phyloP scores from a whole-genome alignment of 2,888 invertebrate species.

The Apotomis turbidana region DNA sequence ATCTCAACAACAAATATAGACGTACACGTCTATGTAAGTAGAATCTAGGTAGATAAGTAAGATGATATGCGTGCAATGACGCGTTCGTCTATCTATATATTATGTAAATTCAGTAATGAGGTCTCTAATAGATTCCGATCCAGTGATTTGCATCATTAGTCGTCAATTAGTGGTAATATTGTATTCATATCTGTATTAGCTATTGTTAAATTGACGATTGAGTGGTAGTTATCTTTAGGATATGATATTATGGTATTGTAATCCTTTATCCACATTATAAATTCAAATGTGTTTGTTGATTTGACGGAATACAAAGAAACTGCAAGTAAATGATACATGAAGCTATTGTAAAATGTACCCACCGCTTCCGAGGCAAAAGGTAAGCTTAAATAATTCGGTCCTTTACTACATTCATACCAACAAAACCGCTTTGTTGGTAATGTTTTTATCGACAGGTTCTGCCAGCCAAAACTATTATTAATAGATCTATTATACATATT shows the following conservation, averaged over 20 bases:
- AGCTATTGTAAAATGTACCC: too few relatives aligned
- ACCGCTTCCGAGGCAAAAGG: too few relatives aligned
- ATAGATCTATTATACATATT: too few relatives aligned
- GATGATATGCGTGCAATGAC: conserved; percentile 10
- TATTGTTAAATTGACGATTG: background rate
- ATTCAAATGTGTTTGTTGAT: too few relatives aligned
- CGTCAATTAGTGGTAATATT: conserved; percentile 36
- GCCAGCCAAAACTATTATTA: too few relatives aligned
- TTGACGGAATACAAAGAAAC: too few relatives aligned
- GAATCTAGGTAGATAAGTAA: background rate
- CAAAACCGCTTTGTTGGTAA: conserved; percentile 44
- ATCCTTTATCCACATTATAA: too few relatives aligned
- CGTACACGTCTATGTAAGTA: too few relatives aligned
- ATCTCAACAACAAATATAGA: too few relatives aligned
- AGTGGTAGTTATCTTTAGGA: background rate
- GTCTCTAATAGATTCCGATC: conserved; percentile 38
- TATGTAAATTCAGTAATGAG: conserved; percentile 40
- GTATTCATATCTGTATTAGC: conserved; percentile 32
- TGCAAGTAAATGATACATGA: too few relatives aligned
- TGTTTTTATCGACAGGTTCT: background rate
- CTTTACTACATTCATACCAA: conserved; percentile 55
- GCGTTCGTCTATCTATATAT: conserved; percentile 23
- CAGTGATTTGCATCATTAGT: conserved; percentile 42
- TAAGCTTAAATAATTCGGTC: too few relatives aligned
- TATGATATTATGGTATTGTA: too few relatives aligned